Evolutionary conservation across 2,797 vertebrate genomes (phyloP), one percentile per base, ranked within the genome.

Genomic region (Channa striata): DNA sequence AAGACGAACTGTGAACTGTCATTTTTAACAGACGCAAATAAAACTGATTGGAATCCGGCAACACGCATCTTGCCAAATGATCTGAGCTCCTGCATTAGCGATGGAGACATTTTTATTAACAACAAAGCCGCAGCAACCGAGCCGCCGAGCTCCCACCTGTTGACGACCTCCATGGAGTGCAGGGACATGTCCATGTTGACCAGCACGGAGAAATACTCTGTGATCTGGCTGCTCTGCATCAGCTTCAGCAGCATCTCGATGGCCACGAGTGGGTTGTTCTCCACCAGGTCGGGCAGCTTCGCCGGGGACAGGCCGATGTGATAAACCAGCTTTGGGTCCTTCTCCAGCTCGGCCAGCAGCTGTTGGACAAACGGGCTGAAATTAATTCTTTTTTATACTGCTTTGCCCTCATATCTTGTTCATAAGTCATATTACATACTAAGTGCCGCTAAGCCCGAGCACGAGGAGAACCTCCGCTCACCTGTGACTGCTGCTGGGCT

Each of bases 151-250:
- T 1, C 72, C 33, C 80, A 99, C 97, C 97, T 94, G 94, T 99
- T 99, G 61, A 99, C 98, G 51, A 99, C 98, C 93, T 99, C 98
- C 98, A 99, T 99, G 53, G 97, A 99, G 93, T 99, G 98, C 61
- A 99, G 93, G 0, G 97, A 99, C 98, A 99, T 99, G 92, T 99
- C 98, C 98, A 99, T 99, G 85, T 99, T 99, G 72, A 99, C 98
- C 69, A 99, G 93, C 43, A 99, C 97, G 0, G 97, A 98, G 90
- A 99, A 99, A 43, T 99, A 99, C 82, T 99, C 98, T 0, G 98
- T 99, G 91, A 99, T 99, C 95, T 99, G 97, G 86, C 96, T 99
- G 78, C 97, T 99, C 83, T 98, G 97, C 97, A 99, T 99, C 87
- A 99, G 91, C 85, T 99, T 99, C 85, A 99, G 93, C 84, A 99